Percentiles rank a stretch among this genome's conserved stretches.
Conservation (phyloP, 2,113 vertebrate genomes). For the Ornithorhynchus anatinus region DNA sequence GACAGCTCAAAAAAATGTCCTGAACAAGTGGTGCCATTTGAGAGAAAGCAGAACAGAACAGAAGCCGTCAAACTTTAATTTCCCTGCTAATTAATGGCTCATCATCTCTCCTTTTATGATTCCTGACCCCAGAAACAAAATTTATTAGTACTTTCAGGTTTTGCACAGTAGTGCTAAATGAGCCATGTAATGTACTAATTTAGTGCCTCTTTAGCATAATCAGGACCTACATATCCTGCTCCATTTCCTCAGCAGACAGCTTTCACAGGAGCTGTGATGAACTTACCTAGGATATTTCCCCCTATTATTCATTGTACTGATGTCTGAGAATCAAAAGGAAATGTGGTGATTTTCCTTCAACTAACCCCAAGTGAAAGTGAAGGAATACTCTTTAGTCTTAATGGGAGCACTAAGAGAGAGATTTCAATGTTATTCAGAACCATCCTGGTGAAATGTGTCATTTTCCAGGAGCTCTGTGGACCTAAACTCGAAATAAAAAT, state of each 20-base stretch:
- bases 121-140: conserved; percentile 77
- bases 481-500: background rate
- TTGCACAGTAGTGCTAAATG: conserved; percentile 76
- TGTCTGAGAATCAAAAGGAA: conserved; percentile 23
- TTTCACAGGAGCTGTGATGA: conserved; percentile 56
- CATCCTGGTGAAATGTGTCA: background rate
- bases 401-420: conserved; percentile 15
- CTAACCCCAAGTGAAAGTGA: background rate
- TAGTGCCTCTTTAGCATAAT: conserved; percentile 75
- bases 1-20: conserved; percentile 5
- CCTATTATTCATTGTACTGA: conserved; percentile 34
- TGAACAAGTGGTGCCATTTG: conserved; percentile 58
- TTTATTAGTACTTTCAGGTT: conserved; percentile 77
- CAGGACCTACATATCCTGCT: conserved; percentile 50
- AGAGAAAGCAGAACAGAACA: conserved; percentile 65
- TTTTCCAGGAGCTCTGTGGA: background rate
- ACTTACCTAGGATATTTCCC: conserved; percentile 29
- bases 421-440: background rate
- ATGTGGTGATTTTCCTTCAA: background rate
- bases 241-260: conserved; percentile 40
- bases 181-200: conserved; percentile 76
- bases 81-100: conserved; percentile 71
- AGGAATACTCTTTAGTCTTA: conserved; percentile 41
- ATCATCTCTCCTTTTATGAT: conserved; percentile 74
- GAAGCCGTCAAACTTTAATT: conserved; percentile 69